phyloP scores from a whole-genome alignment of 2,113 vertebrate genomes.

The Gorsachius goisagi region DNA sequence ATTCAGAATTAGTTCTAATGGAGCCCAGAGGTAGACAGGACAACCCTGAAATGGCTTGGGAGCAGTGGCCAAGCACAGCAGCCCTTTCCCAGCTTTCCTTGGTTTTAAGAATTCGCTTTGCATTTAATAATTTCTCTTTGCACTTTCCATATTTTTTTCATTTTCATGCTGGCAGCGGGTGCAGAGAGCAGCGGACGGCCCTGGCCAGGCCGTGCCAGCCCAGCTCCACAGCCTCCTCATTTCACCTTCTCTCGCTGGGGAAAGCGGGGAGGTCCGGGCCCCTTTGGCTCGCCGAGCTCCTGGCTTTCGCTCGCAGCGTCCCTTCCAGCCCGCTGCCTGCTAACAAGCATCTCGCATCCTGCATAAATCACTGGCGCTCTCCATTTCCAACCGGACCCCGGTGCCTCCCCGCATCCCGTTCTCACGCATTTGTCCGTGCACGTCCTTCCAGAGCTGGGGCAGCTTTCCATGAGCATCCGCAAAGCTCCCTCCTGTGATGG shows the following conservation, averaged over 20 bases:
- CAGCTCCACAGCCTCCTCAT: background rate
- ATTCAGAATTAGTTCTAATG: background rate
- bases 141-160: background rate
- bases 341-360: background rate
- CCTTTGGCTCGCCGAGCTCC: background rate
- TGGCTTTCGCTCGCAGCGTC: background rate
- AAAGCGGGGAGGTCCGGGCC: background rate
- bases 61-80: background rate
- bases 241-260: background rate
- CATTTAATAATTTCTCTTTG: too few relatives aligned
- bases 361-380: background rate
- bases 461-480: background rate
- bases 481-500: background rate
- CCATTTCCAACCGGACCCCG: background rate
- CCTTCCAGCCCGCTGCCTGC: background rate
- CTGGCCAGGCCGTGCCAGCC: background rate
- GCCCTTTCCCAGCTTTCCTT: background rate
- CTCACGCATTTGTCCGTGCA: background rate
- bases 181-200: rapidly evolving
- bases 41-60: background rate
- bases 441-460: background rate
- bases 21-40: background rate
- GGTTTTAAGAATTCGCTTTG: background rate
- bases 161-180: background rate
- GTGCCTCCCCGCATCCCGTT: background rate